Percentiles rank a stretch among this genome's conserved stretches.
These are phyloP conservation scores for Xenops minutus DNA, from an alignment of 2,797 vertebrate species.

Conservation along the genomic window DNA sequence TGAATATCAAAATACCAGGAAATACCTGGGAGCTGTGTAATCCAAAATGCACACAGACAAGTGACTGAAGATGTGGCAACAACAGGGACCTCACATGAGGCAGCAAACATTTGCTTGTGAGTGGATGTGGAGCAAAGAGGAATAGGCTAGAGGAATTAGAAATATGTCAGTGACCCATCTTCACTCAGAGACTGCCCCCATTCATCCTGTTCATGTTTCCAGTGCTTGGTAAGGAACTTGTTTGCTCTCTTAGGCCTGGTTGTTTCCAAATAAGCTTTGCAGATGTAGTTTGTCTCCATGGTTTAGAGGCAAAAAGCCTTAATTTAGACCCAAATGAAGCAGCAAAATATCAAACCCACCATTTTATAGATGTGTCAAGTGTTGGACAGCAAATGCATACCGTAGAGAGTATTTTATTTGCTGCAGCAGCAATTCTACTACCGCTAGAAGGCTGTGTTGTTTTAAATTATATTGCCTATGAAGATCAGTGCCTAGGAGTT, in stretches of 20 bases:
- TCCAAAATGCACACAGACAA: not conserved
- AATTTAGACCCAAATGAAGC: not conserved
- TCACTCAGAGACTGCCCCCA: not conserved
- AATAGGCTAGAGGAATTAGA: not conserved
- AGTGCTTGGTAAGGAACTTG: not conserved
- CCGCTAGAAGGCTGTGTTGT: not conserved
- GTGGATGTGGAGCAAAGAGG: not conserved
- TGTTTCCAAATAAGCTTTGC: not conserved
- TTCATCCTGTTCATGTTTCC: not conserved
- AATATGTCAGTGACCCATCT: not conserved
- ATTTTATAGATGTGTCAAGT: not conserved
- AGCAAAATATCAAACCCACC: not conserved
- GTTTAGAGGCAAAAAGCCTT: not conserved
- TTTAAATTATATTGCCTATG: not conserved
- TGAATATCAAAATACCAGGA: not conserved
- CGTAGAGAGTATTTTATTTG: not conserved
- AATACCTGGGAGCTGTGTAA: not conserved
- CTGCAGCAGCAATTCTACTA: not conserved
- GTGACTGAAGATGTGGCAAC: not conserved
- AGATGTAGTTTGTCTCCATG: not conserved
- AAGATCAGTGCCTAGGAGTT: not conserved
- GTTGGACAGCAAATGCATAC: not conserved
- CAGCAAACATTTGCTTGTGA: not conserved
- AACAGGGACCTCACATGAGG: not conserved
- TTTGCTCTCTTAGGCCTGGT: not conserved